Evolutionary conservation across 2,888 invertebrate species (phyloP).

Genomic region (Stratiomys singularior): DNA sequence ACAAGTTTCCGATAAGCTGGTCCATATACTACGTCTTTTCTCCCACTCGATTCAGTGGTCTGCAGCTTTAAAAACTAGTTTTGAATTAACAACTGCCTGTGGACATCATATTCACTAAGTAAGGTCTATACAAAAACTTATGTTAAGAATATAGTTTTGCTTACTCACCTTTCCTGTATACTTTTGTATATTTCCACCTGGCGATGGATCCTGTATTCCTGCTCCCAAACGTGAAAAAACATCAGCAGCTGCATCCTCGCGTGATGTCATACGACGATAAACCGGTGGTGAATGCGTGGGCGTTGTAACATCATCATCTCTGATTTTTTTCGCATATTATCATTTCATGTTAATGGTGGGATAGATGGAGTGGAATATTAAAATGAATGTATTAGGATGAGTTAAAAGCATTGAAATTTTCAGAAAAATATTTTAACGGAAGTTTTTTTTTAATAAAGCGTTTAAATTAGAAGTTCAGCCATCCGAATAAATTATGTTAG

Average conservation of each 20-base stretch:
- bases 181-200: slow-evolving; percentile 59
- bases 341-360: slow-evolving; percentile 2
- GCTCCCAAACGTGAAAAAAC: slow-evolving; percentile 60
- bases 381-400: not conserved
- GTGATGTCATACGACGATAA: slow-evolving; percentile 57
- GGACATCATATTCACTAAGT: too few relatives aligned
- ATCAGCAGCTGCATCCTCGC: slow-evolving; percentile 57
- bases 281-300: slow-evolving; percentile 55
- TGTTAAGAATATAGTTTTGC: too few relatives aligned
- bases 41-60: too few relatives aligned
- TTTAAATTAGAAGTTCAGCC: too few relatives aligned
- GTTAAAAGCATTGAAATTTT: not conserved
- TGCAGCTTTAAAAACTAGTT: too few relatives aligned
- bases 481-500: too few relatives aligned
- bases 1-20: too few relatives aligned
- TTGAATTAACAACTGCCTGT: too few relatives aligned
- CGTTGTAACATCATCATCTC: slow-evolving; percentile 53
- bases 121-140: too few relatives aligned
- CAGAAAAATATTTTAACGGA: too few relatives aligned
- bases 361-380: not conserved
- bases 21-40: too few relatives aligned
- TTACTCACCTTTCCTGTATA: slow-evolving; percentile 57
- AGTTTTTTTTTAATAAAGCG: too few relatives aligned
- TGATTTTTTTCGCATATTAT: slow-evolving; percentile 42
- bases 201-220: slow-evolving; percentile 58